Percentiles rank a stretch among this genome's conserved stretches.
Evolutionary conservation across 92 coral and sea anemone species (phyloP).

Genomic region (Paragorgia papillata): DNA sequence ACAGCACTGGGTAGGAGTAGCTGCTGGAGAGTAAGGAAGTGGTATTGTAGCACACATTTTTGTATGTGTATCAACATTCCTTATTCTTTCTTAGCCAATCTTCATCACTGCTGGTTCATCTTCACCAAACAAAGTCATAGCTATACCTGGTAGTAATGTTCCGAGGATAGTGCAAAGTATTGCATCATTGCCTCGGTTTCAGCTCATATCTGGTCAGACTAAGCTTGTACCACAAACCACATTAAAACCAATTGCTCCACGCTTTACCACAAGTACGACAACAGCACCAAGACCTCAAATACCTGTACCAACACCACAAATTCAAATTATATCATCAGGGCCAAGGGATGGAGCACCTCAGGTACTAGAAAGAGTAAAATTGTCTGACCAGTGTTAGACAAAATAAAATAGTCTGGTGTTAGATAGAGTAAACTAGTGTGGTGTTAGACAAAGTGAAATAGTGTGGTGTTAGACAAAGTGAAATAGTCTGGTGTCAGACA

Average conservation of each 20-base stretch:
- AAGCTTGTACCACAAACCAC: constrained; percentile 25
- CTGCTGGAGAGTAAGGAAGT: no score
- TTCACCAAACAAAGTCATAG: constrained; percentile 34
- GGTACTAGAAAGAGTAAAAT: neutral
- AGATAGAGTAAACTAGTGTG: no score
- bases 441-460: no score
- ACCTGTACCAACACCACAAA: constrained; percentile 11
- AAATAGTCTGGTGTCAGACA: no score
- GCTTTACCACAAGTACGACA: constrained; percentile 10
- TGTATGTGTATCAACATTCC: no score
- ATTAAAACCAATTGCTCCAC: constrained; percentile 28
- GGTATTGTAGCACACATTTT: no score
- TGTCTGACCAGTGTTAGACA: no score
- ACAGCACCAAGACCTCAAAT: constrained; percentile 24
- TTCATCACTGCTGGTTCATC: constrained; percentile 11
- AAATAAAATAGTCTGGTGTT: no score
- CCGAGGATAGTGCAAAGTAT: constrained; percentile 13
- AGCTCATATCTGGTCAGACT: constrained; percentile 14
- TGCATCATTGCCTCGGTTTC: constrained; percentile 1
- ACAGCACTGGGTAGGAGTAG: no score
- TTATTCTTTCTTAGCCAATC: constrained; percentile 29
- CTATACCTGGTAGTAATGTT: constrained; percentile 17
- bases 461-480: no score
- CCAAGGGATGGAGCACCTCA: constrained; percentile 14
- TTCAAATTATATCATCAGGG: constrained; percentile 17